Percentiles rank a stretch among this genome's conserved stretches.
phyloP scores from a whole-genome alignment of 2,888 invertebrate species.

The Cabera pusaria region DNA sequence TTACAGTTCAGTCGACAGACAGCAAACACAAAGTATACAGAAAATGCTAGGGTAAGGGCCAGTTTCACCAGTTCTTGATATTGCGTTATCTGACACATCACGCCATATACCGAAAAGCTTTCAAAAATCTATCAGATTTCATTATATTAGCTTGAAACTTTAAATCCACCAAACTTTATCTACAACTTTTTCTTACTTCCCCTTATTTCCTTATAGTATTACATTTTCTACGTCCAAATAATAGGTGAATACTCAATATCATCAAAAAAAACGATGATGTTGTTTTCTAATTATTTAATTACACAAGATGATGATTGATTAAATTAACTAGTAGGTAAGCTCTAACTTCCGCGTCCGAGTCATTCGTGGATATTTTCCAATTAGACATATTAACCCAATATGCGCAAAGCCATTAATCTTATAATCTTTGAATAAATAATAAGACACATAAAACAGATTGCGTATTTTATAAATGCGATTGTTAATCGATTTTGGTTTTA shows the following conservation, averaged over 20 bases:
- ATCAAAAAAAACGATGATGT: conserved; percentile 1
- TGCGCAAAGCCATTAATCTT: conserved; percentile 22
- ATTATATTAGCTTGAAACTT: no score
- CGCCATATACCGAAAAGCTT: no score
- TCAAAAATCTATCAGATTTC: no score
- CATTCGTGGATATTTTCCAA: conserved; percentile 23
- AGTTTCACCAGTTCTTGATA: no score
- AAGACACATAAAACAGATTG: conserved; percentile 15
- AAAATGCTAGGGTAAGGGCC: no score
- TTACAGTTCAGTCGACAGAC: no score
- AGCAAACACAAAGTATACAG: no score
- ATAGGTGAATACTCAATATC: conserved; percentile 9
- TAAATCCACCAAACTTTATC: no score
- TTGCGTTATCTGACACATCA: no score
- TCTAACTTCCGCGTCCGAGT: conserved; percentile 25
- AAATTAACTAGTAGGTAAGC: conserved; percentile 18
- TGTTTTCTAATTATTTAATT: conserved; percentile 21
- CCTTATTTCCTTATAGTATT: no score
- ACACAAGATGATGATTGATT: conserved; percentile 21
- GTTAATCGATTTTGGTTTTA: conserved; percentile 34
- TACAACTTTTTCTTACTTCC: no score
- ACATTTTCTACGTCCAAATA: no score
- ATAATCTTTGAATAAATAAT: conserved; percentile 35
- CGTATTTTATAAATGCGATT: conserved; percentile 22
- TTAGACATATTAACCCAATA: conserved; percentile 24